Conservation (phyloP, 92 coral and sea anemone genomes). For the Heliopora coerulea region DNA sequence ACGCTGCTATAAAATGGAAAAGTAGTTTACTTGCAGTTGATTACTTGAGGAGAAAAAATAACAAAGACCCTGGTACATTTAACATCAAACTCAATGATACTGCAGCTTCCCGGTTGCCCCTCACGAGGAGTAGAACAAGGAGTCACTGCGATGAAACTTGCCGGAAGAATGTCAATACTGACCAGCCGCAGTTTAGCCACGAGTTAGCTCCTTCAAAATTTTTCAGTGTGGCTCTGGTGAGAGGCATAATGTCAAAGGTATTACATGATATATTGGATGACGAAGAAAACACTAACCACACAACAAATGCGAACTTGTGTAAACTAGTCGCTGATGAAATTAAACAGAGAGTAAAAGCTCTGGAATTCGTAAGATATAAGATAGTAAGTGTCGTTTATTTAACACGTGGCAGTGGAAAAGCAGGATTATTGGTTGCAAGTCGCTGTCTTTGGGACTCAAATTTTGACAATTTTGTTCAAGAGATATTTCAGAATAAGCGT, state of each 20-base stretch:
- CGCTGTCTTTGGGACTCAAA: conserved; percentile 88
- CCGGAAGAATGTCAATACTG: neutral
- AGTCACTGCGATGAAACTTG: neutral
- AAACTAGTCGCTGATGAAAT: conserved; percentile 73
- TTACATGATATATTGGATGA: conserved; percentile 46
- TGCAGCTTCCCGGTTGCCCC: neutral
- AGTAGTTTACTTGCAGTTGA: neutral
- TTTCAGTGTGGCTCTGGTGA: conserved; percentile 34
- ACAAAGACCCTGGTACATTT: conserved; percentile 30
- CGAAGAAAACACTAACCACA: conserved; percentile 48
- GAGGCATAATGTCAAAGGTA: conserved; percentile 56
- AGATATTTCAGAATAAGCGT: conserved; percentile 61
- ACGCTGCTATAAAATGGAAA: conserved; percentile 26
- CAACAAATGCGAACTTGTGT: conserved; percentile 55
- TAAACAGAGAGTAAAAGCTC: conserved; percentile 63
- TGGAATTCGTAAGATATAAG: conserved; percentile 72
- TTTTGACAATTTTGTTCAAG: conserved; percentile 73
- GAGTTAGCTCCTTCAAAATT: neutral
- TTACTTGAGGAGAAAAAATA: neutral
- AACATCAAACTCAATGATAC: conserved; percentile 16
- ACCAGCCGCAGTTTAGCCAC: conserved; percentile 1
- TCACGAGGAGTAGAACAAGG: neutral
- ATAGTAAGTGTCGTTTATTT: conserved; percentile 60
- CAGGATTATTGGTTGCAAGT: conserved; percentile 70
- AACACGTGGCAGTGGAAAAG: conserved; percentile 69